These are phyloP conservation scores for Euphydryas editha DNA, from an alignment of 2,888 invertebrate species.

Conservation along the genomic window DNA sequence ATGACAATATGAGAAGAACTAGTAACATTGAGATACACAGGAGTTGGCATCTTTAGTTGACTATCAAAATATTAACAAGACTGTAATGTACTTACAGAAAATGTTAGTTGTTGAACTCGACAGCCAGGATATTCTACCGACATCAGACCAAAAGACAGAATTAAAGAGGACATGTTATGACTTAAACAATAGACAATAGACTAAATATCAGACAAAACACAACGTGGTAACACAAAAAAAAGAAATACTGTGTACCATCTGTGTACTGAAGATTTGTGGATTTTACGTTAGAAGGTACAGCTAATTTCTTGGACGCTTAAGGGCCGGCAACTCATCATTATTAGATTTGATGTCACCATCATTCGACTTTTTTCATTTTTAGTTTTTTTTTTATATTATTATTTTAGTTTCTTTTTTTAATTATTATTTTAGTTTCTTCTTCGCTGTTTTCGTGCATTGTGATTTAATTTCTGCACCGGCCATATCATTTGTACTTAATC, in stretches of 20 bases:
- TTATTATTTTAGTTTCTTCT: neutral
- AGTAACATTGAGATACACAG: too few relatives aligned
- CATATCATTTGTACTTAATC: slow-evolving; percentile 33
- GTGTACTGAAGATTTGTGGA: neutral
- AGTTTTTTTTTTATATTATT: neutral
- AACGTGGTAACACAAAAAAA: neutral
- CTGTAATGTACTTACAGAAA: too few relatives aligned
- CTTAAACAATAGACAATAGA: neutral
- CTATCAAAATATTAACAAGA: too few relatives aligned
- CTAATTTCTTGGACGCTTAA: neutral
- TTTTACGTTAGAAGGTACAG: neutral
- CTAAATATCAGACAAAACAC: neutral
- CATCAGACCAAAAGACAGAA: too few relatives aligned
- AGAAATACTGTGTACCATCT: neutral
- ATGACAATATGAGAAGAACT: too few relatives aligned
- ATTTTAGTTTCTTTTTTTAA: neutral
- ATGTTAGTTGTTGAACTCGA: too few relatives aligned
- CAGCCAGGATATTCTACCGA: too few relatives aligned
- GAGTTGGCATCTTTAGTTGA: too few relatives aligned
- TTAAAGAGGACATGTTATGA: too few relatives aligned
- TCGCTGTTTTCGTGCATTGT: slow-evolving; percentile 10
- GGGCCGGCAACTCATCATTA: neutral
- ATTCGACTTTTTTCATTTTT: slow-evolving; percentile 9
- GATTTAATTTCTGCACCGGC: slow-evolving; percentile 17
- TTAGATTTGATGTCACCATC: slow-evolving; percentile 14